phyloP scores from a whole-genome alignment of 2,113 vertebrate species.

The Suricata suricatta region DNA sequence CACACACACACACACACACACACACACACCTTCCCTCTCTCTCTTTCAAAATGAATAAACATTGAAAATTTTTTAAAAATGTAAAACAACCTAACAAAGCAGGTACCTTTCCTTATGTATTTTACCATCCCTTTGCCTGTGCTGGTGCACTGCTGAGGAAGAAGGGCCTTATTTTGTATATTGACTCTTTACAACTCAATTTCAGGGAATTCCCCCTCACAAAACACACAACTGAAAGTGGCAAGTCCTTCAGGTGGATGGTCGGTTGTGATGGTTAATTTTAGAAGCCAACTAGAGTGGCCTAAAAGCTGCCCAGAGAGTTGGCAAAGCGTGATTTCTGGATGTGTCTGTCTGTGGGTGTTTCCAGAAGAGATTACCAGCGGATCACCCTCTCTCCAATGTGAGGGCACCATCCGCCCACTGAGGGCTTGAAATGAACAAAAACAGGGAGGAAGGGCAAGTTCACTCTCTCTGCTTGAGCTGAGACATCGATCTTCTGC shows the following conservation, averaged over 20 bases:
- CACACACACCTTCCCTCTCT: no score
- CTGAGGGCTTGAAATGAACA: not conserved
- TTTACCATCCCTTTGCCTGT: not conserved
- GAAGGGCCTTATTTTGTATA: conserved; percentile 3
- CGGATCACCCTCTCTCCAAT: not conserved
- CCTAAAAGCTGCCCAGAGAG: not conserved
- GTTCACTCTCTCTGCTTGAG: not conserved
- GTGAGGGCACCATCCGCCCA: not conserved
- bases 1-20: no score
- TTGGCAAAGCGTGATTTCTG: not conserved
- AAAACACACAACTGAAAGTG: not conserved
- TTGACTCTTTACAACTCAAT: not conserved
- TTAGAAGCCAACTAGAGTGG: not conserved
- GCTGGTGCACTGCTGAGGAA: not conserved
- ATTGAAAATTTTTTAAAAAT: no score
- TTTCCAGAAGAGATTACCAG: not conserved
- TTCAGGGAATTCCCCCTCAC: not conserved
- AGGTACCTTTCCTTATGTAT: not conserved
- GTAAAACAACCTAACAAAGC: not conserved
- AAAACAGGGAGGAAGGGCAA: not conserved
- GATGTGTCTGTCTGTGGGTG: not conserved
- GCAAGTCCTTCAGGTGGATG: not conserved
- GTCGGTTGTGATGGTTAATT: not conserved
- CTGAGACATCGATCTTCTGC: not conserved
- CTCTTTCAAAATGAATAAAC: no score